These are phyloP conservation scores for Umimayanthus kanabou DNA, from an alignment of 92 coral and sea anemone genomes.

Conservation along the genomic window DNA sequence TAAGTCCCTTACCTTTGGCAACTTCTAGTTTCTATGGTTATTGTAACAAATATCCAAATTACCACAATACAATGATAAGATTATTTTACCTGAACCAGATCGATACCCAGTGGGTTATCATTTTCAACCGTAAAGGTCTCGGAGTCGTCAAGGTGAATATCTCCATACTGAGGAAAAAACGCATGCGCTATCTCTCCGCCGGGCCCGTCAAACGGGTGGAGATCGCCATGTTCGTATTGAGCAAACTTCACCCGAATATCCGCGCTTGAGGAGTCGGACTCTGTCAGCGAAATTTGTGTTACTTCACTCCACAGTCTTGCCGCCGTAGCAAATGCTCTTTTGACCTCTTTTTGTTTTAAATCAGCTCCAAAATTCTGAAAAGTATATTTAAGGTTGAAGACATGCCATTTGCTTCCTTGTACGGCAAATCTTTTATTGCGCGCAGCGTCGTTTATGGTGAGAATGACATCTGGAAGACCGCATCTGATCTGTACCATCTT, in stretches of 20 bases:
- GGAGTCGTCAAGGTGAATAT: constrained; percentile 56
- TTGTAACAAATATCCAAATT: too few species aligned
- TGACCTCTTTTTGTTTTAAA: constrained; percentile 49
- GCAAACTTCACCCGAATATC: constrained; percentile 43
- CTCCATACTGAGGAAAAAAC: constrained; percentile 59
- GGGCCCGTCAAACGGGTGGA: constrained; percentile 57
- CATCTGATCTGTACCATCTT: constrained; percentile 51
- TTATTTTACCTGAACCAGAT: constrained; percentile 10
- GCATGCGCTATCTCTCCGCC: constrained; percentile 69
- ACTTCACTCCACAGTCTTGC: constrained; percentile 57
- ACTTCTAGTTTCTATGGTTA: too few species aligned
- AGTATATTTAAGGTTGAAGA: constrained; percentile 58
- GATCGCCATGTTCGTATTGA: constrained; percentile 46
- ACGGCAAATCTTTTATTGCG: constrained; percentile 52
- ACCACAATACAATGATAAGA: neutral
- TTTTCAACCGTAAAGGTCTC: constrained; percentile 45
- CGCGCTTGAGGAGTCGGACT: constrained; percentile 24
- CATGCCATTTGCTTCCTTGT: constrained; percentile 57
- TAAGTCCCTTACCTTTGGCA: too few species aligned
- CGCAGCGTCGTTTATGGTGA: constrained; percentile 31
- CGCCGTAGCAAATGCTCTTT: constrained; percentile 55
- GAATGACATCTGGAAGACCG: constrained; percentile 53
- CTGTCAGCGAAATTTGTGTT: constrained; percentile 47
- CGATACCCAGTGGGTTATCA: constrained; percentile 14
- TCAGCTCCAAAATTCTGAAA: constrained; percentile 63